phyloP scores from a whole-genome alignment of 2,888 invertebrate genomes.

The Xestia rhomboidea region DNA sequence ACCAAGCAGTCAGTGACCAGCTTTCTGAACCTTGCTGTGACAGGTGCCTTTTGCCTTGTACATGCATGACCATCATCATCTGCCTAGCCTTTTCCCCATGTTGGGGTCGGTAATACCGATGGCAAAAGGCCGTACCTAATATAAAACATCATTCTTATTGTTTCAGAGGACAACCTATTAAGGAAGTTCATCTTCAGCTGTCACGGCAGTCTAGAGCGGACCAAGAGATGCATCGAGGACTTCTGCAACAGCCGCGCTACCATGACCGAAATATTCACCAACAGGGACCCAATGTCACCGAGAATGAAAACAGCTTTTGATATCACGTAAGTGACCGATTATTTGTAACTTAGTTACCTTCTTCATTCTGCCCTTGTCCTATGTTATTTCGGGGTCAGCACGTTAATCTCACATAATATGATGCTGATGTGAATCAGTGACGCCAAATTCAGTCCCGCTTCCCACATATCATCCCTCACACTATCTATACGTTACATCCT shows the following conservation, averaged over 20 bases:
- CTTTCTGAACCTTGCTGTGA: too few relatives aligned
- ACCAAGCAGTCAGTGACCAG: too few relatives aligned
- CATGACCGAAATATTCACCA: conserved; percentile 80
- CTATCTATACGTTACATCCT: not conserved
- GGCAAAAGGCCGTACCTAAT: not conserved
- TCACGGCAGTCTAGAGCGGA: conserved; percentile 89
- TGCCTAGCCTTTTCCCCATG: too few relatives aligned
- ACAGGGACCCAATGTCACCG: conserved; percentile 76
- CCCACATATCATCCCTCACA: not conserved
- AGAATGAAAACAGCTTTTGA: conserved; percentile 77
- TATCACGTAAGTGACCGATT: conserved; percentile 76
- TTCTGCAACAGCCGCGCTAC: conserved; percentile 83
- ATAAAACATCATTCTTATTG: not conserved
- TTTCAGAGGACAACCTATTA: conserved; percentile 73
- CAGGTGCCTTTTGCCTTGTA: too few relatives aligned
- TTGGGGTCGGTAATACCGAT: not conserved
- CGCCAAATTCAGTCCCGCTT: not conserved
- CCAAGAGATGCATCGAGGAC: conserved; percentile 88
- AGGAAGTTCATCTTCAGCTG: conserved; percentile 90
- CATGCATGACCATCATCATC: too few relatives aligned
- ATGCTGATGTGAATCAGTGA: not conserved
- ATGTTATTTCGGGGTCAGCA: not conserved
- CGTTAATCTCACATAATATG: not conserved
- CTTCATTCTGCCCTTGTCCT: not conserved
- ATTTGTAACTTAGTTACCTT: not conserved